Conservation (phyloP, 2,888 invertebrate species). For the Parnassius smintheus region DNA sequence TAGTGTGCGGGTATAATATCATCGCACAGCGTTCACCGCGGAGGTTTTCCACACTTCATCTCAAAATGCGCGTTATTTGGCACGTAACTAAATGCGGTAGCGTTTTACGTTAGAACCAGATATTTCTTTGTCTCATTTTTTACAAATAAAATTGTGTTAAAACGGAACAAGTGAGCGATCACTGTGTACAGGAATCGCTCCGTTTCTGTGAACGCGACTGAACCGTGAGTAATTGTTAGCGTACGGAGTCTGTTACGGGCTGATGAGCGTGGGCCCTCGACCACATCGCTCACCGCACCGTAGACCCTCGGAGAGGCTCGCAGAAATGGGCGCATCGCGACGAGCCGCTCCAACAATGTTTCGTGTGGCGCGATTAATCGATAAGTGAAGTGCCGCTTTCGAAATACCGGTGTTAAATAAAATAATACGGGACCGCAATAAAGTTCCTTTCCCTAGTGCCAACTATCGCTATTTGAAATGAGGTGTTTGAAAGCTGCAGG, state of each 20-base stretch:
- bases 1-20: conserved; percentile 43
- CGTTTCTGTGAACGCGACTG: conserved; percentile 62
- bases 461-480: conserved; percentile 56
- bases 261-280: conserved; percentile 74
- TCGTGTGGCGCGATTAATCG: conserved; percentile 68
- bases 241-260: conserved; percentile 74
- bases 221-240: conserved; percentile 75
- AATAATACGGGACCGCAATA: conserved; percentile 47
- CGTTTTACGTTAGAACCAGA: conserved; percentile 2
- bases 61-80: conserved; percentile 5
- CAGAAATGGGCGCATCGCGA: conserved; percentile 68
- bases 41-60: conserved; percentile 8
- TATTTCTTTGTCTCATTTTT: conserved; percentile 5
- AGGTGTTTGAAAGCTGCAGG: conserved; percentile 77
- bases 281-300: conserved; percentile 55
- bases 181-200: conserved; percentile 50
- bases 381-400: conserved; percentile 65
- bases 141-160: conserved; percentile 31
- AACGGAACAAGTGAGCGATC: conserved; percentile 44
- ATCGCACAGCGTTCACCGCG: conserved; percentile 10
- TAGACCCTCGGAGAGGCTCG: conserved; percentile 65
- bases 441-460: conserved; percentile 37
- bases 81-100: conserved; percentile 8
- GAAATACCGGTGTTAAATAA: conserved; percentile 63
- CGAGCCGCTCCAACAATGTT: conserved; percentile 61